These are phyloP conservation scores for Esox lucius DNA, from an alignment of 2,797 vertebrate species.

Conservation along the genomic window DNA sequence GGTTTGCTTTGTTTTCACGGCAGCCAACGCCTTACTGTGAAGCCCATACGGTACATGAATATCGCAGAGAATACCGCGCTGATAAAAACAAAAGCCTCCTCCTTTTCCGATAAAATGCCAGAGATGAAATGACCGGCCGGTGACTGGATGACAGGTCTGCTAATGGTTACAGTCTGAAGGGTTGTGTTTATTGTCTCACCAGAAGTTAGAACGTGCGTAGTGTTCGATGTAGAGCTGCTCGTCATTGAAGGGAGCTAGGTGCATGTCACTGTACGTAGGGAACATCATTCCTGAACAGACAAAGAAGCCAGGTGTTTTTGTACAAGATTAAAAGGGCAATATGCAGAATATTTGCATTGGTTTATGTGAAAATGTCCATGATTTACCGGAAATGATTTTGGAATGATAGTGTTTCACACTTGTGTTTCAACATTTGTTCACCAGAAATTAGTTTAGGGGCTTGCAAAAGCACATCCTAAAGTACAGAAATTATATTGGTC, in stretches of 20 bases:
- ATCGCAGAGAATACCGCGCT: neutral
- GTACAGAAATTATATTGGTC: too few relatives aligned
- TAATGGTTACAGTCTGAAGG: neutral
- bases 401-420: too few relatives aligned
- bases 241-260: slow-evolving; percentile 83
- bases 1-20: neutral
- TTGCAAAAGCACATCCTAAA: too few relatives aligned
- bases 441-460: too few relatives aligned
- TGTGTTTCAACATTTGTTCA: too few relatives aligned
- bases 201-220: slow-evolving; percentile 76
- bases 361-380: too few relatives aligned
- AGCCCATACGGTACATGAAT: neutral
- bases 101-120: too few relatives aligned
- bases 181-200: slow-evolving; percentile 57
- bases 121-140: too few relatives aligned
- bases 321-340: too few relatives aligned
- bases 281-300: slow-evolving; percentile 78
- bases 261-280: slow-evolving; percentile 75
- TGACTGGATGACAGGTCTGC: too few relatives aligned
- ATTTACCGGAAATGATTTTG: too few relatives aligned
- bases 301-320: slow-evolving; percentile 2
- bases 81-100: neutral
- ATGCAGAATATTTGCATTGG: too few relatives aligned
- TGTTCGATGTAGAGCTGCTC: slow-evolving; percentile 82
- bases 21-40: neutral